These are phyloP conservation scores for Batillaria attramentaria DNA, from an alignment of 1,140 invertebrate genomes.

Conservation along the genomic window DNA sequence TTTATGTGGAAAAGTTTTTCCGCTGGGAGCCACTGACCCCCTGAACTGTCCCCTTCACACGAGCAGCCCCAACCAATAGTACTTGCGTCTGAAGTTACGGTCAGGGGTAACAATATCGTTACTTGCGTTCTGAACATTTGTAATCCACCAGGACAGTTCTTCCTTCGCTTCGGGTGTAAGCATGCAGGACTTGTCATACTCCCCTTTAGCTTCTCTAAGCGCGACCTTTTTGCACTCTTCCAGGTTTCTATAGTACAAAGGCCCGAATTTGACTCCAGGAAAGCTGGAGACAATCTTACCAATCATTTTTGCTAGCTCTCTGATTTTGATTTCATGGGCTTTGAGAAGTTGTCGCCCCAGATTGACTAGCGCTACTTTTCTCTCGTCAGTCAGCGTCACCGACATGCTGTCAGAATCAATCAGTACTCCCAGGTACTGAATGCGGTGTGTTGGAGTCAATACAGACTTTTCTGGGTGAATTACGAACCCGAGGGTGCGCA, in stretches of 20 bases:
- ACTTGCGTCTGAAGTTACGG: neutral
- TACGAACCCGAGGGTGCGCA: slow-evolving; percentile 3
- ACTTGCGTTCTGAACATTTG: too few relatives aligned
- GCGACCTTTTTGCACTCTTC: neutral
- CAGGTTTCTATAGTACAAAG: slow-evolving; percentile 10
- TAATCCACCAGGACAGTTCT: slow-evolving; percentile 16
- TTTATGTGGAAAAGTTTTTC: slow-evolving; percentile 15
- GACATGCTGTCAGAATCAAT: slow-evolving; percentile 21
- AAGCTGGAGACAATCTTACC: neutral
- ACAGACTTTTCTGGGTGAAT: slow-evolving; percentile 22
- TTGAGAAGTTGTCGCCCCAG: neutral
- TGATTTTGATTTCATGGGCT: neutral
- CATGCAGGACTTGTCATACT: neutral
- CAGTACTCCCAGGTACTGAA: slow-evolving; percentile 2
- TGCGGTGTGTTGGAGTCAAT: neutral
- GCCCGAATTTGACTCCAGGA: slow-evolving; percentile 18
- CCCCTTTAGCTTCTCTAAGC: neutral
- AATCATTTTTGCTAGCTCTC: slow-evolving; percentile 5
- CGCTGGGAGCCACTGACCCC: neutral
- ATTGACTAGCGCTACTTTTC: neutral
- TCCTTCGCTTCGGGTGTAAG: neutral
- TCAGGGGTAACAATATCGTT: neutral
- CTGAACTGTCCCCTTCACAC: neutral
- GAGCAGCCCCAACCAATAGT: too few relatives aligned
- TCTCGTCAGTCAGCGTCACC: neutral